phyloP scores from a whole-genome alignment of 2,888 invertebrate genomes.

The Chalcis sispes region DNA sequence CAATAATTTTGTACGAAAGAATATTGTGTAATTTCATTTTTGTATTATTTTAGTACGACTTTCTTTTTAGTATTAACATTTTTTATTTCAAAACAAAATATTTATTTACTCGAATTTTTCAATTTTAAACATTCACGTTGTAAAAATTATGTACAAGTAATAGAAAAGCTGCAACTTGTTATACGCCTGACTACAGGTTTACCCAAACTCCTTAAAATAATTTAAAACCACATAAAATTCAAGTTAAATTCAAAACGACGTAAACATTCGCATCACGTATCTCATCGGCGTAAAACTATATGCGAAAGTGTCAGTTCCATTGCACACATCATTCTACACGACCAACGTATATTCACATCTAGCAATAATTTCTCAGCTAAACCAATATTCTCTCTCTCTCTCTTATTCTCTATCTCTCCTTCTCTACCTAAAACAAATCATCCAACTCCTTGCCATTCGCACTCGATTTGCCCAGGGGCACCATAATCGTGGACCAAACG shows the following conservation, averaged over 20 bases:
- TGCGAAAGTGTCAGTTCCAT: too few relatives aligned
- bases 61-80: too few relatives aligned
- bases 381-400: background rate
- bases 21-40: background rate
- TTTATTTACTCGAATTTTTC: too few relatives aligned
- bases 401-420: too few relatives aligned
- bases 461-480: background rate
- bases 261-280: background rate
- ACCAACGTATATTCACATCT: background rate
- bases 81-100: too few relatives aligned
- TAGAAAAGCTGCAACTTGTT: too few relatives aligned
- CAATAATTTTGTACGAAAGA: background rate
- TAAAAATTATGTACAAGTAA: too few relatives aligned
- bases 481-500: too few relatives aligned
- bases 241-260: background rate
- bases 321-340: background rate
- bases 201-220: background rate
- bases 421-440: slow-evolving; percentile 15
- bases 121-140: too few relatives aligned
- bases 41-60: too few relatives aligned
- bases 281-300: too few relatives aligned
- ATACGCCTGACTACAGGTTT: too few relatives aligned
- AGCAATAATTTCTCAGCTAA: background rate
- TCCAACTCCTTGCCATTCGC: background rate
- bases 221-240: background rate